Conservation (phyloP, 2,888 invertebrate genomes). For the Ectemnius continuus region DNA sequence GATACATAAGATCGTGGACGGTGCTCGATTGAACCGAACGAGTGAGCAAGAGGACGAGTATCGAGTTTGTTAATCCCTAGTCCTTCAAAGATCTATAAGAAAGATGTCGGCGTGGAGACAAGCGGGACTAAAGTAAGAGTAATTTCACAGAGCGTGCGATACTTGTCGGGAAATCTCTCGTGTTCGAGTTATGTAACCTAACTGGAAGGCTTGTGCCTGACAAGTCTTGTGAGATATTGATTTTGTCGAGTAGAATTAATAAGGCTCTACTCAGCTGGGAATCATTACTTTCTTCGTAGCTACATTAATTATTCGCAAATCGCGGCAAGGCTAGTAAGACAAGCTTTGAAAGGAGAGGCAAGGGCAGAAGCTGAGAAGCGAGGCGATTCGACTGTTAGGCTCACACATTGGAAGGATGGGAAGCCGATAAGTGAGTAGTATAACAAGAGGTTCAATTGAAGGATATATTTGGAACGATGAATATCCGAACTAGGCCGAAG, state of each 20-base stretch:
- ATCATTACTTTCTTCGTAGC: constrained; percentile 79
- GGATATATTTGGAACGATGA: too few relatives aligned
- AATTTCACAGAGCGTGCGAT: background rate
- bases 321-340: constrained; percentile 90
- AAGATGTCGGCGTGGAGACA: constrained; percentile 91
- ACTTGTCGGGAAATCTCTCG: too few relatives aligned
- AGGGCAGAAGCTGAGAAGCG: constrained; percentile 87
- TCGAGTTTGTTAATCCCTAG: too few relatives aligned
- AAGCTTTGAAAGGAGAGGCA: constrained; percentile 88
- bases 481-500: background rate
- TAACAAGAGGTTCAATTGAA: background rate
- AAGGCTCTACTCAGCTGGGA: background rate
- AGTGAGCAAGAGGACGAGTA: too few relatives aligned
- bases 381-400: constrained; percentile 86
- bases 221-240: constrained; percentile 43
- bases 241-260: constrained; percentile 19
- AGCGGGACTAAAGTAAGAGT: constrained; percentile 89
- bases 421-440: constrained; percentile 88
- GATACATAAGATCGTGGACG: too few relatives aligned
- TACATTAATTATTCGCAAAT: constrained; percentile 98
- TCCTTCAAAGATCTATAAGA: constrained; percentile 59
- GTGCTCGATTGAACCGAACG: too few relatives aligned
- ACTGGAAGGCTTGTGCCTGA: background rate
- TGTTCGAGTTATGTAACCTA: background rate
- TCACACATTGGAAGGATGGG: constrained; percentile 94